Conservation (phyloP, 2,797 vertebrate genomes). For the Poecilia wingei region DNA sequence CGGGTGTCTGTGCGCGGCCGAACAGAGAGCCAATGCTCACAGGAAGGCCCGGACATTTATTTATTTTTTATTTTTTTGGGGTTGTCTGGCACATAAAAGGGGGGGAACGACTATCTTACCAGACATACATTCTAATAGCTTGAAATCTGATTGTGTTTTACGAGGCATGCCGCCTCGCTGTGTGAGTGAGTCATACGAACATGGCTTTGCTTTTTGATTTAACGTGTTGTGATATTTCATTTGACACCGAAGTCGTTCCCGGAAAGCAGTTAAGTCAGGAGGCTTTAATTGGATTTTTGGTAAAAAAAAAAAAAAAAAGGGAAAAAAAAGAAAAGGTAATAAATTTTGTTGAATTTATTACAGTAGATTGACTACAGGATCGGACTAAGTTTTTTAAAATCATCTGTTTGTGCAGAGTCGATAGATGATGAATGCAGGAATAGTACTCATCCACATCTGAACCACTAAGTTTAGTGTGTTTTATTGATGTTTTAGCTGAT, state of each 20-base stretch:
- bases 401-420: background rate
- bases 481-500: background rate
- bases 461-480: background rate
- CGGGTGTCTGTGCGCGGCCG: conserved; percentile 38
- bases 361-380: background rate
- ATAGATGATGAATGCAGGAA: background rate
- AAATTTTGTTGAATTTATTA: background rate
- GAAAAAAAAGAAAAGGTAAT: background rate
- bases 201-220: background rate
- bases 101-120: conserved; percentile 4
- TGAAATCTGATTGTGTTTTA: background rate
- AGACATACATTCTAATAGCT: background rate
- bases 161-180: background rate
- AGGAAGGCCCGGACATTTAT: conserved; percentile 32
- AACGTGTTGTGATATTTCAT: background rate
- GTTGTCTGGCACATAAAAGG: too few relatives aligned
- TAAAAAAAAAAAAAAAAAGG: background rate
- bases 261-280: background rate
- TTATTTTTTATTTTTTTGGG: too few relatives aligned
- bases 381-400: background rate
- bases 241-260: background rate
- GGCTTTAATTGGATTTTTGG: background rate
- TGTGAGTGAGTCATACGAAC: background rate
- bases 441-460: background rate
- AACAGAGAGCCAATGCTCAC: conserved; percentile 44